phyloP scores from a whole-genome alignment of 2,888 invertebrate genomes.

The Furcula furcula region DNA sequence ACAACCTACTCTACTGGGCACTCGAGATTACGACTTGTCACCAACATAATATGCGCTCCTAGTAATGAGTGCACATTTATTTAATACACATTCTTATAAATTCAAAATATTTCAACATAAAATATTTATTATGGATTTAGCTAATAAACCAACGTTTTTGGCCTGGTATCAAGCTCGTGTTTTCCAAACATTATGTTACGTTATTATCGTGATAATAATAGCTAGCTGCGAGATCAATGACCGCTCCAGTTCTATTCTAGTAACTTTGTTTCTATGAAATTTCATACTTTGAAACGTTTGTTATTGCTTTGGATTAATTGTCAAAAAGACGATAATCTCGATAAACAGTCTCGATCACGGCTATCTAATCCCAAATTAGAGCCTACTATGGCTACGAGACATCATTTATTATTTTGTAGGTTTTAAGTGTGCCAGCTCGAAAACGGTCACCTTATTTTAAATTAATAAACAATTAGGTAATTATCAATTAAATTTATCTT shows the following conservation, averaged over 20 bases:
- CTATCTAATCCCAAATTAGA: too few relatives aligned
- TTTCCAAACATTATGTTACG: slow-evolving; percentile 55
- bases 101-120: slow-evolving; percentile 18
- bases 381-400: too few relatives aligned
- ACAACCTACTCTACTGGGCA: slow-evolving; percentile 29
- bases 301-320: too few relatives aligned
- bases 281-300: slow-evolving; percentile 32
- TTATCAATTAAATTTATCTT: too few relatives aligned
- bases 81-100: slow-evolving; percentile 13
- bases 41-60: slow-evolving; percentile 8
- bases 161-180: slow-evolving; percentile 51
- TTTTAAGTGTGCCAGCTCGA: too few relatives aligned
- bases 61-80: slow-evolving; percentile 5
- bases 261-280: slow-evolving; percentile 51
- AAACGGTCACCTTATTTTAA: too few relatives aligned
- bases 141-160: slow-evolving; percentile 37
- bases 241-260: slow-evolving; percentile 72
- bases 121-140: slow-evolving; percentile 29
- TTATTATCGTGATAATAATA: slow-evolving; percentile 68
- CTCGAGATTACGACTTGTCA: slow-evolving; percentile 35
- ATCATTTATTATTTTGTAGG: too few relatives aligned
- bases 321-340: too few relatives aligned
- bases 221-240: slow-evolving; percentile 54
- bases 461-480: too few relatives aligned
- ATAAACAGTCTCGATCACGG: too few relatives aligned